Evolutionary conservation across 2,113 vertebrate genomes (phyloP).

Genomic region (Sander lucioperca): DNA sequence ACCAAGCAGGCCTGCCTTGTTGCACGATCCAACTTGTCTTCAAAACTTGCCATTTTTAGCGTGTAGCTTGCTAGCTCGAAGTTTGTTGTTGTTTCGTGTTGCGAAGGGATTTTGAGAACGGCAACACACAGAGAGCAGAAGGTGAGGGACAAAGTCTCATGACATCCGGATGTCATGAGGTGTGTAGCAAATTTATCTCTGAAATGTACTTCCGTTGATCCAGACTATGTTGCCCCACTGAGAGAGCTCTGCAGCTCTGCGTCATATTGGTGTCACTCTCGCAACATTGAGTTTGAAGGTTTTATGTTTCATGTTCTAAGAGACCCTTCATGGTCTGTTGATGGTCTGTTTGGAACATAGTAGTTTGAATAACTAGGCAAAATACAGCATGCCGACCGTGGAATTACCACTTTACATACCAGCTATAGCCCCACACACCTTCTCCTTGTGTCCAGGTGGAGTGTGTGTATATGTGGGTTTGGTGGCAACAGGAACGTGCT

Average conservation of each 20-base stretch:
- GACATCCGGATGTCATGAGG: too few relatives aligned
- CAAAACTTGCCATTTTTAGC: too few relatives aligned
- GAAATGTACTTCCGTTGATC: too few relatives aligned
- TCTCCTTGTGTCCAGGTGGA: slow-evolving; percentile 27
- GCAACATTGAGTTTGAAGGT: neutral
- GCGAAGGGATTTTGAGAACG: too few relatives aligned
- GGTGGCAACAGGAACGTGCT: slow-evolving; percentile 47
- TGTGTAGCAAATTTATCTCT: too few relatives aligned
- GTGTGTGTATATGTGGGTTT: slow-evolving; percentile 23
- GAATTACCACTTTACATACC: slow-evolving; percentile 20
- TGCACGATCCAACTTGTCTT: too few relatives aligned
- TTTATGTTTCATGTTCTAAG: neutral
- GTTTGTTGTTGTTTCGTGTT: too few relatives aligned
- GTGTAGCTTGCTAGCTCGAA: too few relatives aligned
- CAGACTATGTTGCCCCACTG: too few relatives aligned
- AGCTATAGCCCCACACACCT: neutral
- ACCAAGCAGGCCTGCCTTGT: too few relatives aligned
- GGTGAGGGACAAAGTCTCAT: too few relatives aligned
- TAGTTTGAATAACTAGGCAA: neutral
- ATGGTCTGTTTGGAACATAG: neutral
- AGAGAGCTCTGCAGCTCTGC: neutral
- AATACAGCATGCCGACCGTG: neutral
- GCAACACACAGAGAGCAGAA: too few relatives aligned
- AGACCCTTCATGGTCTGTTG: neutral
- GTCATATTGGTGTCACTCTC: neutral